Base-by-base conservation (phyloP, 2,888 invertebrate genomes). In the Sipha maydis region DNA sequence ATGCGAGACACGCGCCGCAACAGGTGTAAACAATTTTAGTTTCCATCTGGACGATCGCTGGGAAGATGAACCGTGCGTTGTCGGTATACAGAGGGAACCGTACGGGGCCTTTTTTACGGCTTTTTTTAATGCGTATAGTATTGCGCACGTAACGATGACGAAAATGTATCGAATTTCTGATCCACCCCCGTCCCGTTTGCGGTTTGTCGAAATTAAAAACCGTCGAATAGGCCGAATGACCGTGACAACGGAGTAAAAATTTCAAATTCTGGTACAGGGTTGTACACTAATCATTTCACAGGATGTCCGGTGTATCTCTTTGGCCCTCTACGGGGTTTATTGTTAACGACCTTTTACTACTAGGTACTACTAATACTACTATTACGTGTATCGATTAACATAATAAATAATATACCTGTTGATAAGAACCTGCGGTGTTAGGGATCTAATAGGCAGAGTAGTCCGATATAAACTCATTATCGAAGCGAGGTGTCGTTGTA, bases 181-280 rank as follows among this genome's bases (percentile, higher is more conserved):
- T n/a, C n/a, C n/a, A n/a, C n/a, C 4, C 34, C 4, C 4, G 2
- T 4, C 4, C 34, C 34, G 34, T 34, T 2, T 2, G 31, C 61
- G 56, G 28, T 5, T 31, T 34, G 61, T 25, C 61, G 79, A 80
- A 67, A 80, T 80, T n/a, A 80, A 80, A 80, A 61, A 80, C 80
- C 80, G n/a, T 3, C 31, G 14, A 56, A 56, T 34, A 56, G 54
- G 77, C 21, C 77, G 54, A 78, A 48, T 78, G 34, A 34, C 34
- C 34, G 41, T 41, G 11, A 7, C 41, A 3, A 48, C 48, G 48
- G 48, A 48, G 48, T 48, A 48, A 7, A 14, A 9, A 11, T 14
- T 14, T 48, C 14, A 14, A 82, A 82, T 71, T 54, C 48, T 25
- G 25, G 25, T 21, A 0, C 48, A 41, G 71, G 82, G 28, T 71